These are phyloP conservation scores for Xerus rutilus DNA, from an alignment of 2,797 vertebrate species.

Conservation along the genomic window DNA sequence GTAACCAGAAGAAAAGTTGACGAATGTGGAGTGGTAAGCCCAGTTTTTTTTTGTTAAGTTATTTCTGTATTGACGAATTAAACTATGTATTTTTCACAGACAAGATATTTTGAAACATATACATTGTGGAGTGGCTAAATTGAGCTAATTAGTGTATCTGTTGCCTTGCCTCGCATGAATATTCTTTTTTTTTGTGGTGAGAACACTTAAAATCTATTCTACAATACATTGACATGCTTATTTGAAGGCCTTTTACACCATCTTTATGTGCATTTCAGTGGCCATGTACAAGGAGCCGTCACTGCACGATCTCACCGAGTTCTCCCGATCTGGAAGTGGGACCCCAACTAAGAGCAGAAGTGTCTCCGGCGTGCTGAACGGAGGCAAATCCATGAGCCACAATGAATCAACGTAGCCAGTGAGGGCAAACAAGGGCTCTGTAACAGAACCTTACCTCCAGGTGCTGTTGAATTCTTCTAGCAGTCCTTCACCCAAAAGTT, in stretches of 20 bases:
- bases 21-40: accelerated
- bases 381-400: slow-evolving; percentile 99
- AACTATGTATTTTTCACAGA: neutral
- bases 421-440: slow-evolving; percentile 89
- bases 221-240: accelerated
- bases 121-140: neutral
- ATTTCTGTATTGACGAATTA: neutral
- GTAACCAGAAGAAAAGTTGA: neutral
- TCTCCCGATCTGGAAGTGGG: slow-evolving; percentile 98
- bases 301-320: slow-evolving; percentile 98
- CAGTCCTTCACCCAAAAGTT: slow-evolving; percentile 93
- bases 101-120: neutral
- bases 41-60: neutral
- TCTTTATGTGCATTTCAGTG: slow-evolving; percentile 91
- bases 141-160: neutral
- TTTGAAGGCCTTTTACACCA: neutral
- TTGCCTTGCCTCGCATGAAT: neutral
- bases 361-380: slow-evolving; percentile 97
- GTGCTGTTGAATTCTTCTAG: slow-evolving; percentile 95
- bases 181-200: neutral
- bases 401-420: slow-evolving; percentile 98
- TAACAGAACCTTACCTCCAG: slow-evolving; percentile 95
- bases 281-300: slow-evolving; percentile 99
- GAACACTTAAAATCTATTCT: neutral
- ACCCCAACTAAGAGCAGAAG: slow-evolving; percentile 99